Evolutionary conservation across 2,888 invertebrate genomes (phyloP).

Genomic region (Habroteleia sp.): DNA sequence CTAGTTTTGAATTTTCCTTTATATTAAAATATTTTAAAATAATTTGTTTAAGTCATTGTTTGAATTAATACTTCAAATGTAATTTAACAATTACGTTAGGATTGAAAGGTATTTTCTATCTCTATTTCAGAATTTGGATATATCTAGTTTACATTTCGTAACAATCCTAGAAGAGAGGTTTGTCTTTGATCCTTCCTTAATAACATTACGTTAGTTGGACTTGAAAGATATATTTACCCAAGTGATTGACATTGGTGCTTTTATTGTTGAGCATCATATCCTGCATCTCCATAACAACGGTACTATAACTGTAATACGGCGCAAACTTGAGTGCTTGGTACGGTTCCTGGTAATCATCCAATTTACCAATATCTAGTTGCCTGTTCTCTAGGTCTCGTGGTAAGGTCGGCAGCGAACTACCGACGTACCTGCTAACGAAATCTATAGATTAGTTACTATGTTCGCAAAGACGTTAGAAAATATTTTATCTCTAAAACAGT

Average conservation of each 20-base stretch:
- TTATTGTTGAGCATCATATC: conserved; percentile 84
- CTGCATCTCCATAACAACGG: conserved; percentile 89
- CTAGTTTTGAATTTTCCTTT: no score
- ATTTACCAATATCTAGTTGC: conserved; percentile 84
- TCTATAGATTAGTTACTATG: conserved; percentile 55
- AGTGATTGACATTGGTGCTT: conserved; percentile 76
- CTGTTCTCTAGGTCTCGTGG: conserved; percentile 82
- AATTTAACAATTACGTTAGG: no score
- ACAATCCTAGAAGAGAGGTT: no score
- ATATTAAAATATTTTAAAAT: no score
- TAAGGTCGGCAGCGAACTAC: conserved; percentile 77
- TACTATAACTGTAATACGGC: conserved; percentile 89
- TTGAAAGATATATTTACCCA: conserved; percentile 69
- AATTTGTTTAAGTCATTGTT: no score
- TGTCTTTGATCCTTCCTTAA: conserved; percentile 1
- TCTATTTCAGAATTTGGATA: no score
- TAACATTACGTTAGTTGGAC: not conserved
- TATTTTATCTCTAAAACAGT: conserved; percentile 64
- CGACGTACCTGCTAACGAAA: conserved; percentile 75
- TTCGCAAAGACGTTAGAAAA: conserved; percentile 49
- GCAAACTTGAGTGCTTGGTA: conserved; percentile 89
- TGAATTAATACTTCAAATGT: no score
- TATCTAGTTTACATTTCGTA: no score
- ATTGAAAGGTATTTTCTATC: no score
- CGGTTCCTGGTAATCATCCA: conserved; percentile 90